Evolutionary conservation across 2,888 invertebrate genomes (phyloP), one percentile per base, ranked within the genome.

Genomic region (Ochropleura leucogaster): DNA sequence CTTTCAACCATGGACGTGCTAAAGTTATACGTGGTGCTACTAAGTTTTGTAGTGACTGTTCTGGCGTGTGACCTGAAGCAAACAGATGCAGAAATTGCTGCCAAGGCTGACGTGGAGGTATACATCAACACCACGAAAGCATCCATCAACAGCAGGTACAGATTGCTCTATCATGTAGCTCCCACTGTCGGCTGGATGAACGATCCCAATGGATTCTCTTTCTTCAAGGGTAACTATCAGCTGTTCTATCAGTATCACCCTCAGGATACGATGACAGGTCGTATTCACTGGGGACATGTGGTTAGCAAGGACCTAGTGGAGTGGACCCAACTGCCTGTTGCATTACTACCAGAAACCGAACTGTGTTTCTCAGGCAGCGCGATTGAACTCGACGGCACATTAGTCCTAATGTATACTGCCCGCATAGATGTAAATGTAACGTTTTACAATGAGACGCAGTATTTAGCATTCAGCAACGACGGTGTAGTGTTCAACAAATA

Each of bases 181-280:
- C 94, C 94, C 0, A 95, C 95, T 0, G 93, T 95, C 0, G 97
- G 97, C 6, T 97, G 97, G 97, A 95, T 97, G 88, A 97, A 97
- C 85, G 97, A 97, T 78, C 97, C 97, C 2, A 97, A 97, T 74
- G 97, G 97, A 14, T 96, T 97, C 85, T 94, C 96, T 0, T 96
- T 91, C 84, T 95, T 92, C 86, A 93, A 95, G 55, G 96, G 95
- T 7, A 90, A 94, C 80, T 97, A 94, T 79, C 97, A 97, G 82
- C 88, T 97, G 0, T 97, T 97, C 88, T 97, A 95, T 82, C 97
- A 97, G 83, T 96, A 91, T 81, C 94, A 97, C 80, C 97, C 97
- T 0, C 93, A 95, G 70, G 92, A 91, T 49, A 90, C 93, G n/a
- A 84, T 87, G 0, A 94, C 93, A 93, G 95, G 95, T 0, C 92